phyloP scores from a whole-genome alignment of 2,797 vertebrate species.

The Phaenicophaeus curvirostris region DNA sequence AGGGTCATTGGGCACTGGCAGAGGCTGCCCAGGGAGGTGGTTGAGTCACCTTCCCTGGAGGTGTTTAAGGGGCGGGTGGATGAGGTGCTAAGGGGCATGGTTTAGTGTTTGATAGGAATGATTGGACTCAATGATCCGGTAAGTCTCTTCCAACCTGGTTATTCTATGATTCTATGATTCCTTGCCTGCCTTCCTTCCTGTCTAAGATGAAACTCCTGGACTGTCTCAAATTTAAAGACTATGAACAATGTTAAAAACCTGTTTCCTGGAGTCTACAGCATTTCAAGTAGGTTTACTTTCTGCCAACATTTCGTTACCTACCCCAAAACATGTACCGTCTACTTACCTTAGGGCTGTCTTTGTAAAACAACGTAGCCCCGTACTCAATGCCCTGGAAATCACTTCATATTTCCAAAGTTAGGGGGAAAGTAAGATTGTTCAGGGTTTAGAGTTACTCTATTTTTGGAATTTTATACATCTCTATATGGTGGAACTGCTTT shows the following conservation, averaged over 20 bases:
- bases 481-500: conserved; percentile 8
- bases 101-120: too few relatives aligned
- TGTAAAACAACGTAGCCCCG: not conserved
- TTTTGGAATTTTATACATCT: not conserved
- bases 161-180: too few relatives aligned
- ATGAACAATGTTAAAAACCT: not conserved
- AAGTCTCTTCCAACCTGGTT: too few relatives aligned
- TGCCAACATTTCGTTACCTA: not conserved
- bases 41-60: too few relatives aligned
- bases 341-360: not conserved
- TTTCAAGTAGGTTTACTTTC: not conserved
- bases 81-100: too few relatives aligned
- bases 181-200: not conserved
- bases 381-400: conserved; percentile 9
- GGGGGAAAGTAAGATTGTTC: not conserved
- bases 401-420: conserved; percentile 36
- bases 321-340: not conserved
- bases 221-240: not conserved
- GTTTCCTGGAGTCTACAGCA: not conserved
- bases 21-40: too few relatives aligned
- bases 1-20: too few relatives aligned
- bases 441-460: conserved; percentile 16
- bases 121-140: too few relatives aligned
- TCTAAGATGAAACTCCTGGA: not conserved
- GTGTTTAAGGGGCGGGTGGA: too few relatives aligned